These are phyloP conservation scores for Kryptolebias ocellatus DNA, from an alignment of 2,797 vertebrate genomes.

Conservation along the genomic window DNA sequence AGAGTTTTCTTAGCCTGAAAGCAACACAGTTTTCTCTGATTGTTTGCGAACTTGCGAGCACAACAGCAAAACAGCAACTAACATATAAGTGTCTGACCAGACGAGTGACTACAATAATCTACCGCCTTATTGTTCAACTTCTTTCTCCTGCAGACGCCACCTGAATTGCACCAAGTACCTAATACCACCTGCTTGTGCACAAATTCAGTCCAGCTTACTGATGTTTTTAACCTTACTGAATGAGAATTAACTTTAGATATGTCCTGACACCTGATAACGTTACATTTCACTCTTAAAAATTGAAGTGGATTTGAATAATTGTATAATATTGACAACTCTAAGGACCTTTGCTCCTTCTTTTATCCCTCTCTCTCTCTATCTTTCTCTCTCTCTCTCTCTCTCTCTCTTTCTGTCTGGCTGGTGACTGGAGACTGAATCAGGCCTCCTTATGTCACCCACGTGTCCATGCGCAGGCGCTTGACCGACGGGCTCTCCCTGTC, in stretches of 20 bases:
- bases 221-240: slow-evolving; percentile 76
- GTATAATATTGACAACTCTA: slow-evolving; percentile 74
- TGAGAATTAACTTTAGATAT: slow-evolving; percentile 87
- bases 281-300: slow-evolving; percentile 75
- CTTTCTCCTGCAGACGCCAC: slow-evolving; percentile 82
- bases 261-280: slow-evolving; percentile 81
- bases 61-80: slow-evolving; percentile 83
- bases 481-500: slow-evolving; percentile 94
- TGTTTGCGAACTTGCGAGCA: slow-evolving; percentile 84
- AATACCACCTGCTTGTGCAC: slow-evolving; percentile 86
- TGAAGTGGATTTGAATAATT: slow-evolving; percentile 81
- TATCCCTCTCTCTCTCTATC: slow-evolving; percentile 51
- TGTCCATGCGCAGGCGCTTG: slow-evolving; percentile 98
- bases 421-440: slow-evolving; percentile 66
- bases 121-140: slow-evolving; percentile 74
- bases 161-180: slow-evolving; percentile 91
- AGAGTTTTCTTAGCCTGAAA: slow-evolving; percentile 73
- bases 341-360: slow-evolving; percentile 71
- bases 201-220: slow-evolving; percentile 66
- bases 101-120: slow-evolving; percentile 85
- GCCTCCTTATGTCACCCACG: slow-evolving; percentile 95
- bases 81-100: slow-evolving; percentile 89
- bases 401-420: slow-evolving; percentile 69
- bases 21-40: slow-evolving; percentile 72
- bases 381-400: slow-evolving; percentile 57